These are phyloP conservation scores for Pachypanchax playfairii DNA, from an alignment of 2,113 vertebrate genomes.

Conservation along the genomic window DNA sequence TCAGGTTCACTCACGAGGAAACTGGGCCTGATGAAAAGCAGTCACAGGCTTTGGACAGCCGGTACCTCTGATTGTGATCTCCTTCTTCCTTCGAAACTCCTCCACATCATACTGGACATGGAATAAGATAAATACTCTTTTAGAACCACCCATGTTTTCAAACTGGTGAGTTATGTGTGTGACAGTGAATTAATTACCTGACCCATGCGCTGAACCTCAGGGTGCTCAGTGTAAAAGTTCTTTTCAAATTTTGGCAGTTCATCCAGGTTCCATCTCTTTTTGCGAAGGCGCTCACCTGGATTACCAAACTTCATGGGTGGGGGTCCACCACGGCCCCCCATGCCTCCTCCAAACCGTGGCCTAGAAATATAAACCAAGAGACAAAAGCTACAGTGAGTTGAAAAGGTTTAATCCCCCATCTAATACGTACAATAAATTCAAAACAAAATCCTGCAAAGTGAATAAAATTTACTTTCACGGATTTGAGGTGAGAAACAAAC, in stretches of 20 bases:
- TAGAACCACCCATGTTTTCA: neutral
- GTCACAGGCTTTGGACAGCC: constrained; percentile 90
- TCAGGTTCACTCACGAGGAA: constrained; percentile 88
- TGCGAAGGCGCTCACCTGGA: constrained; percentile 93
- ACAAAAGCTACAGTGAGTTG: neutral
- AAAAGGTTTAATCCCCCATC: too few species aligned
- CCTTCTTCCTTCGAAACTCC: constrained; percentile 90
- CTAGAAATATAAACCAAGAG: constrained; percentile 29
- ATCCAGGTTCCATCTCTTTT: constrained; percentile 95
- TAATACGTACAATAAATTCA: too few species aligned
- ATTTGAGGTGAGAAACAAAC: too few species aligned
- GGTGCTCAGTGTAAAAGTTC: constrained; percentile 94
- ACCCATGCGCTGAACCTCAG: constrained; percentile 87
- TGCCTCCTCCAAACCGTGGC: constrained; percentile 80
- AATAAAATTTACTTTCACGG: too few species aligned
- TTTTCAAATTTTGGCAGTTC: constrained; percentile 98
- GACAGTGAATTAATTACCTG: constrained; percentile 74
- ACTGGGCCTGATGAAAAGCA: constrained; percentile 91
- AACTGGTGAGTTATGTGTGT: neutral
- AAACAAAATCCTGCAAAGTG: too few species aligned
- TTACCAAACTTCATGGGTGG: constrained; percentile 93
- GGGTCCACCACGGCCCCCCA: constrained; percentile 78
- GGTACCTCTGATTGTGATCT: constrained; percentile 91
- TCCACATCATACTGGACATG: constrained; percentile 88
- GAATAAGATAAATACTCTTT: too few species aligned